Evolutionary conservation across 2,113 vertebrate genomes (phyloP), one percentile per base, ranked within the genome.

Genomic region (Psittacus erithacus): DNA sequence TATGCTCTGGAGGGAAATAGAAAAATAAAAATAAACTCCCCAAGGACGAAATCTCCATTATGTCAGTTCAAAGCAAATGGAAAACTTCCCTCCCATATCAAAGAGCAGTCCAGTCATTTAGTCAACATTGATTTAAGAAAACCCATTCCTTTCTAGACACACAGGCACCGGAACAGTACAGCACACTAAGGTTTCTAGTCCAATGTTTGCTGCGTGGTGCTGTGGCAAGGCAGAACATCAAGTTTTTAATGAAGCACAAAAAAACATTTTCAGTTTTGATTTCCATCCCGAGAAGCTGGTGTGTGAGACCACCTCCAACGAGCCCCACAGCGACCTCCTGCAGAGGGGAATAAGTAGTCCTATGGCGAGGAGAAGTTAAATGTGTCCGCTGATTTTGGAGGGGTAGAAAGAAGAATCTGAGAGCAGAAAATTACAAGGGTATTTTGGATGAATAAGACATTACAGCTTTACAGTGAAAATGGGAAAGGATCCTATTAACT

Each of bases 341-440:
- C 22, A 43, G 23, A 63, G 29, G 7, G 8, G 35, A 53, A 86
- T 33, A 13, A 80, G 25, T 49, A 18, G 41, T 87, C 20, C 68
- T 70, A 8, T 15, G 11, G 47, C 39, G 81, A 55, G 33, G 18
- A 41, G 28, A 87, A 67, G 23, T 86, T 46, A 78, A 70, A 68
- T 9, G 11, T 47, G 14, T 50, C 35, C 82, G 65, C 64, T 82
- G 67, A 80, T 85, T 91, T 84, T 49, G 38, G 31, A 76, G 25
- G 87, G 15, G 39, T 7, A 85, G 44, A 86, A 90, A 90, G 64
- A 39, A 88, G 33, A 85, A 53, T 67, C 18, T 70, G 6, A 53
- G 90, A 92, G 35, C 55, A 73, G 73, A 95, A 96, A 95, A 95
- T 85, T 70, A 80, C 71, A 71, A 17, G 29, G 39, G 22, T 75